Base-by-base conservation (phyloP, 1,140 invertebrate genomes). In the Nymphalis io region DNA sequence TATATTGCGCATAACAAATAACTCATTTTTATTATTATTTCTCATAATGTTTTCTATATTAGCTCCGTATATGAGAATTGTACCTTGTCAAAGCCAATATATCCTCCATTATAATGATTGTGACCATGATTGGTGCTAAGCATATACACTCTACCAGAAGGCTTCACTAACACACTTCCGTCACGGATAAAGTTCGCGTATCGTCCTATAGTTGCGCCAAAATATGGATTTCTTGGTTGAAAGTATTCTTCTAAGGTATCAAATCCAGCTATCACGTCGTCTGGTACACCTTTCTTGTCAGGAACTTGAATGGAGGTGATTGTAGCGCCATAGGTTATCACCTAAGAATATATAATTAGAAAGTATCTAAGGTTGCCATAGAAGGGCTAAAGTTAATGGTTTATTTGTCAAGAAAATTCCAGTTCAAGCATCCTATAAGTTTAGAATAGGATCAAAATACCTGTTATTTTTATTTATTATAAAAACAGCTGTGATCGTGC, bases 191-290 rank as follows among this genome's bases (percentile, higher is more conserved):
- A 92, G 87, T 99, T 98, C 0, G 96, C 96, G 18, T 97, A 95
- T 73, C 98, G 93, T n/a, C 98, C 98, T 67, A 99, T 93, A 0
- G 97, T 96, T 0, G 96, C 95, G 23, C 98, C 98, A 85, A 99
- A 97, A 81, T 98, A 99, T 0, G 95, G 95, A 85, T 96, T 96
- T n/a, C 88, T 80, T 0, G 82, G 76, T 63, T 93, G 92, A 21
- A 93, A 87, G 84, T 96, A 96, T 38, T 94, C 96, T 90, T 94
- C 91, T 71, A 97, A 90, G 71, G 94, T 92, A 87, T 97, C 95
- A 86, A 95, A 97, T 42, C 97, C 97, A 39, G 96, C 93, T 1
- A 95, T 93, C 11, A 98, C 93, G 86, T 98, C 96, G 53, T 93
- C 94, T 12, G 95, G 66, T 38, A 93, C 88, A 12, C 96, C 96